Percentiles rank a stretch among this genome's conserved stretches.
Conservation (phyloP, 2,888 invertebrate species). For the Altica lythri region DNA sequence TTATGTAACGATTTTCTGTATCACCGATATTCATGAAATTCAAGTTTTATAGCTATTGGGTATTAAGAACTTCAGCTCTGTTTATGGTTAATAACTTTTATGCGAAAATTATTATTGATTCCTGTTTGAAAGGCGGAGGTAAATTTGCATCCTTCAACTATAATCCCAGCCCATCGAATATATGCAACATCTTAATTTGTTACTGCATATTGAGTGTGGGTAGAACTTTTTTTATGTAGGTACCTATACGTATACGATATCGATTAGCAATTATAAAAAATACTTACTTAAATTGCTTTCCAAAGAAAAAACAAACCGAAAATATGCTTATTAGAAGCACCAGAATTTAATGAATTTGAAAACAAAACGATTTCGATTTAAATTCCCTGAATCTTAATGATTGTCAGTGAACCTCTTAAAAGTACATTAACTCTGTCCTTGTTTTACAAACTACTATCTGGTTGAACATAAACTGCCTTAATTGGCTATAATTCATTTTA, state of each 20-base stretch:
- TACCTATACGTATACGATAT: no score
- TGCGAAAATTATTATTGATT: constrained; percentile 26
- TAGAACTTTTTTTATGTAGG: no score
- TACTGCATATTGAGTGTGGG: no score
- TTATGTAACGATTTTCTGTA: constrained; percentile 35
- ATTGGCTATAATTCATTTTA: constrained; percentile 36
- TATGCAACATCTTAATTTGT: constrained; percentile 11
- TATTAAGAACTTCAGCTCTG: constrained; percentile 27
- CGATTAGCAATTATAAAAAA: no score
- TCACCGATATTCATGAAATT: constrained; percentile 27
- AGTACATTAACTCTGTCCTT: constrained; percentile 36
- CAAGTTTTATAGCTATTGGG: constrained; percentile 29
- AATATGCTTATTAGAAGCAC: neutral
- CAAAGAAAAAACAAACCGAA: no score
- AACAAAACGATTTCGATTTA: constrained; percentile 25
- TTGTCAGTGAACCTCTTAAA: constrained; percentile 35
- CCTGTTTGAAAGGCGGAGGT: constrained; percentile 19
- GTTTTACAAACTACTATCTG: constrained; percentile 38
- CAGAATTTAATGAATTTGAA: constrained; percentile 21
- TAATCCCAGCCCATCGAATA: constrained; percentile 18
- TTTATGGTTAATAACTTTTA: constrained; percentile 32
- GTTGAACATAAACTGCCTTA: constrained; percentile 37
- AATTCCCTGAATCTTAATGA: constrained; percentile 33
- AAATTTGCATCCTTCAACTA: constrained; percentile 20
- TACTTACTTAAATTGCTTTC: no score